Evolutionary conservation across 2,113 vertebrate species (phyloP).

Genomic region (Micronycteris hirsuta): DNA sequence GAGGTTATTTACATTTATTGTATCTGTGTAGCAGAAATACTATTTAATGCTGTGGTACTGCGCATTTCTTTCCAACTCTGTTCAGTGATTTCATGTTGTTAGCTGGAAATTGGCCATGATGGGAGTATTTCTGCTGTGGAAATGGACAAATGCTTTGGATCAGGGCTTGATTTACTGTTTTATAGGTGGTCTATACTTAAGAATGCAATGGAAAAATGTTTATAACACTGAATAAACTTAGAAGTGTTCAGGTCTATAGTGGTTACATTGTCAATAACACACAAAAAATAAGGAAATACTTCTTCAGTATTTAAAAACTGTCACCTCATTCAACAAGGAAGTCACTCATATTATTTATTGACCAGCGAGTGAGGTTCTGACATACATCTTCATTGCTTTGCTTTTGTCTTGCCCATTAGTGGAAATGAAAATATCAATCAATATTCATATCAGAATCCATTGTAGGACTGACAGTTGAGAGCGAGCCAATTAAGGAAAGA

Average conservation of each 20-base stretch:
- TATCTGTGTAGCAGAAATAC: neutral
- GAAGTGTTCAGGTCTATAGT: neutral
- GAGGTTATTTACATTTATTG: neutral
- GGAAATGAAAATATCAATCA: neutral
- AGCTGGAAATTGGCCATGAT: neutral
- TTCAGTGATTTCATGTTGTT: neutral
- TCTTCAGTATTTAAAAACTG: neutral
- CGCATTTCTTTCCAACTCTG: neutral
- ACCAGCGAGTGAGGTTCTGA: neutral
- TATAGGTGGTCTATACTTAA: neutral
- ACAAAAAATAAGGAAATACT: neutral
- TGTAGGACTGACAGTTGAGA: neutral
- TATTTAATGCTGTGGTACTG: neutral
- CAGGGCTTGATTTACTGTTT: neutral
- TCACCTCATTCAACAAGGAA: neutral
- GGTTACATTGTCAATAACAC: neutral
- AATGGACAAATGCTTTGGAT: neutral
- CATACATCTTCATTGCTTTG: neutral
- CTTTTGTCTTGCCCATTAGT: constrained; percentile 14
- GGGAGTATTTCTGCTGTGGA: neutral
- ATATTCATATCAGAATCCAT: neutral
- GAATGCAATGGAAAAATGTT: neutral
- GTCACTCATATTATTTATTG: neutral
- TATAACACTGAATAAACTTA: neutral
- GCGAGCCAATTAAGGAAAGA: neutral